Conservation (phyloP, 2,888 invertebrate species). For the Pammene fasciana region DNA sequence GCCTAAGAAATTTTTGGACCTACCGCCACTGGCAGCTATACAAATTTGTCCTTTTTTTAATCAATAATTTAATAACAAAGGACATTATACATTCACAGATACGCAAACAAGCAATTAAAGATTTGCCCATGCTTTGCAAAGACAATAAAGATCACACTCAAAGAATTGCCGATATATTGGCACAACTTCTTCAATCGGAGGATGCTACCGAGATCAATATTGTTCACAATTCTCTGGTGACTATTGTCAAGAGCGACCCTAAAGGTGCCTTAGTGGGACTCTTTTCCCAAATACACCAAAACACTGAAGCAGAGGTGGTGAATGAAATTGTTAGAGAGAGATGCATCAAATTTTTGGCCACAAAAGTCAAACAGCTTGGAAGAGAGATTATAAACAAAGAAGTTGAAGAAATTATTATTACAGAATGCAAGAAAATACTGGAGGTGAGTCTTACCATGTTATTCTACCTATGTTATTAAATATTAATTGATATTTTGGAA, state of each 20-base stretch:
- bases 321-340: slow-evolving; percentile 91
- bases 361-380: slow-evolving; percentile 91
- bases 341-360: slow-evolving; percentile 93
- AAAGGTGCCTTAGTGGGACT: slow-evolving; percentile 84
- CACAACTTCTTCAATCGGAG: slow-evolving; percentile 94
- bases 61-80: background rate
- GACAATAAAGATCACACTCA: slow-evolving; percentile 92
- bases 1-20: too few relatives aligned
- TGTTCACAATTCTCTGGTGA: slow-evolving; percentile 91
- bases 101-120: slow-evolving; percentile 96
- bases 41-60: too few relatives aligned
- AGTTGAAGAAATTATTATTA: slow-evolving; percentile 91
- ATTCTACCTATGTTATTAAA: too few relatives aligned
- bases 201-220: slow-evolving; percentile 92
- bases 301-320: slow-evolving; percentile 77
- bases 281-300: slow-evolving; percentile 83
- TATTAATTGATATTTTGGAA: too few relatives aligned
- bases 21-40: too few relatives aligned
- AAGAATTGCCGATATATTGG: slow-evolving; percentile 95
- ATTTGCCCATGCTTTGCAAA: slow-evolving; percentile 93
- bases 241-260: slow-evolving; percentile 89
- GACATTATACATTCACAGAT: slow-evolving; percentile 84
- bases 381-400: slow-evolving; percentile 91
- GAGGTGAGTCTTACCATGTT: slow-evolving; percentile 79
- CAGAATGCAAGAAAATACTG: slow-evolving; percentile 93